Conservation (phyloP, 2,888 invertebrate genomes). For the Andrena fulva region DNA sequence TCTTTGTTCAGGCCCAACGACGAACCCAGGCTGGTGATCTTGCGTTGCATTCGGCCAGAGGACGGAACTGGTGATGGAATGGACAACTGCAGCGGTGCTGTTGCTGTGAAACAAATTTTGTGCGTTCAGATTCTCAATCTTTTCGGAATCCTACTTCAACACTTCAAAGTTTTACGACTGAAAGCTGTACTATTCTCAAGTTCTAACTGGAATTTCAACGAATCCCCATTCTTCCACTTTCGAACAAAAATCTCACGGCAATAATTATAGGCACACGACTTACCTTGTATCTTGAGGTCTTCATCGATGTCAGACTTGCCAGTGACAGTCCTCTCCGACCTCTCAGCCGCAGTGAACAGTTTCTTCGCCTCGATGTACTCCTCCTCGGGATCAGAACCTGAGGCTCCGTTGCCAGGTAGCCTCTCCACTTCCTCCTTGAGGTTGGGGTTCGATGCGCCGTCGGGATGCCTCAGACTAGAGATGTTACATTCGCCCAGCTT, state of each 20-base stretch:
- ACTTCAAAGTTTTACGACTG: no score
- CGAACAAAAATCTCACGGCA: background rate
- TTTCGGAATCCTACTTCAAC: no score
- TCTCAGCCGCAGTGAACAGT: conserved; percentile 79
- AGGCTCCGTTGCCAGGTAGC: conserved; percentile 88
- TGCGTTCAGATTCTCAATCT: no score
- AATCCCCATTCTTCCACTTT: no score
- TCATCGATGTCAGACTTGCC: conserved; percentile 84
- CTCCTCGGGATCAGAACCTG: conserved; percentile 87
- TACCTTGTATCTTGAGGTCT: conserved; percentile 79
- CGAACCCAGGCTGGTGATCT: conserved; percentile 88
- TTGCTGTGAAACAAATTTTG: conserved; percentile 66
- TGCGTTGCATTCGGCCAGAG: conserved; percentile 88
- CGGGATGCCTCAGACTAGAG: conserved; percentile 93
- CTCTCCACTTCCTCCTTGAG: conserved; percentile 89
- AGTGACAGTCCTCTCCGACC: conserved; percentile 82
- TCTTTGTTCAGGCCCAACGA: conserved; percentile 89
- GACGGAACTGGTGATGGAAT: conserved; percentile 87
- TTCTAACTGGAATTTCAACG: no score
- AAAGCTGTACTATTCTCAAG: no score
- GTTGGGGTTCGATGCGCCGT: conserved; percentile 97
- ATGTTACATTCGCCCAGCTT: conserved; percentile 86
- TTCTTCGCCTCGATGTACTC: conserved; percentile 85
- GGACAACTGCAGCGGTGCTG: conserved; percentile 77
- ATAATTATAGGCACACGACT: background rate